These are phyloP conservation scores for Crambe crambe DNA, from an alignment of 37 sponge, comb jelly and placozoan genomes.

Conservation along the genomic window DNA sequence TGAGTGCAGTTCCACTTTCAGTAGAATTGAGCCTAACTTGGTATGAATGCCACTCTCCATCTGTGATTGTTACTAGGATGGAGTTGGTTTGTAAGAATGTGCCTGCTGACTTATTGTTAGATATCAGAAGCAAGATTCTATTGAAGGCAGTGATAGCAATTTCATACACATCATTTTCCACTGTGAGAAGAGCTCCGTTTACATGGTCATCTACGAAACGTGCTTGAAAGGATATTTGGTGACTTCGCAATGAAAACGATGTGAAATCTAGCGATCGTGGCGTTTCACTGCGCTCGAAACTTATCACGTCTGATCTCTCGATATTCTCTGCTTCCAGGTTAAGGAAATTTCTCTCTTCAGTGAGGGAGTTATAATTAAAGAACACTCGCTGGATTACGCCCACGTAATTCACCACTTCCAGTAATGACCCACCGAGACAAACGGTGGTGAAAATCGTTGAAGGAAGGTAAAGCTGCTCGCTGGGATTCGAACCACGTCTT, in stretches of 20 bases:
- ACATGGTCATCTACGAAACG: not conserved
- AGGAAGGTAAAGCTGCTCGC: not conserved
- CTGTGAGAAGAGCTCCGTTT: not conserved
- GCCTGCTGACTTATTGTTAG: no score
- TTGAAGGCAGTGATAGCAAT: not conserved
- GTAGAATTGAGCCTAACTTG: not conserved
- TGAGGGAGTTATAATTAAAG: constrained; percentile 22
- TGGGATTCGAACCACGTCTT: not conserved
- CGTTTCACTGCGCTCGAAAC: not conserved
- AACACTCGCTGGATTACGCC: constrained; percentile 9
- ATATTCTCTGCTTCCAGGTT: not conserved
- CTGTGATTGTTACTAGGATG: not conserved
- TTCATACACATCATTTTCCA: not conserved
- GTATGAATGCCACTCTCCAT: constrained; percentile 32
- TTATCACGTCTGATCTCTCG: not conserved
- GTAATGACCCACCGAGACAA: constrained; percentile 25
- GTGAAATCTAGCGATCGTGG: not conserved
- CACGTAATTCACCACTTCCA: constrained; percentile 18
- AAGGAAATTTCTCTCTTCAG: constrained; percentile 15
- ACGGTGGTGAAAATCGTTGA: constrained; percentile 3
- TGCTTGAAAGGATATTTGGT: not conserved
- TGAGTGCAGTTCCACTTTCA: not conserved
- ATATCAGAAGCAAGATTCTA: no score
- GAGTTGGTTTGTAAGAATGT: no score
- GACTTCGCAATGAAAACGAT: not conserved